Base-by-base conservation (phyloP, 2,797 vertebrate species). In the Lycodopsis pacificus region DNA sequence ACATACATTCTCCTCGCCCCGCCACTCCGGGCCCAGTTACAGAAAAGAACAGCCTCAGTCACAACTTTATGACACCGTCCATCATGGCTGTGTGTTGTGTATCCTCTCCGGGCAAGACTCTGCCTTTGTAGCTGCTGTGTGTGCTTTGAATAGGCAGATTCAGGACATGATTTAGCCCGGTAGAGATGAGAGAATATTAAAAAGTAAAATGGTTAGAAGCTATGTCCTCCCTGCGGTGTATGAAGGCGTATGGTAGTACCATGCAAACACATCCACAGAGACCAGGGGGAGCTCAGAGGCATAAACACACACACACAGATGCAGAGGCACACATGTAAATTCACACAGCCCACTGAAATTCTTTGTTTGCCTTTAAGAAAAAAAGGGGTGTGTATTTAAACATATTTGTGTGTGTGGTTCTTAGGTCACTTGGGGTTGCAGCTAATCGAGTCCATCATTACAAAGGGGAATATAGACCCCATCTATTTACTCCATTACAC, bases 61-160 rank as follows among this genome's bases (percentile, higher is more conserved):
- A 83, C 80, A 90, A 87, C 66, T 89, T 92, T 91, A 92, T 91
- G 85, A 91, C 91, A 78, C 82, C 63, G 89, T 91, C 90, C 88
- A 91, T 92, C 89, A 92, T 68, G 81, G 73, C 70, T 65, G 59
- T 51, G 71, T 67, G 78, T 59, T 81, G 82, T 76, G 72, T 79
- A 82, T 85, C 71, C 85, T 90, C 88, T 85, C 85, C 56, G 77
- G 89, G 87, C 56, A 70, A 70, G 68, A 75, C 30, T 75, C 68
- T 85, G 75, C 86, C 71, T 85, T 85, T 68, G 78, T 73, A 78
- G 81, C 77, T 73, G 71, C 83, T 30, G n/a, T 75, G 61, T 83
- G 71, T 27, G 25, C 66, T 79, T 67, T 61, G 71, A 79, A 86
- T 54, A 83, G 71, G 80, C 79, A 79, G 78, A 84, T 85, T 68